Base-by-base conservation (phyloP, 2,797 vertebrate species). In the Lepus oiostolus region DNA sequence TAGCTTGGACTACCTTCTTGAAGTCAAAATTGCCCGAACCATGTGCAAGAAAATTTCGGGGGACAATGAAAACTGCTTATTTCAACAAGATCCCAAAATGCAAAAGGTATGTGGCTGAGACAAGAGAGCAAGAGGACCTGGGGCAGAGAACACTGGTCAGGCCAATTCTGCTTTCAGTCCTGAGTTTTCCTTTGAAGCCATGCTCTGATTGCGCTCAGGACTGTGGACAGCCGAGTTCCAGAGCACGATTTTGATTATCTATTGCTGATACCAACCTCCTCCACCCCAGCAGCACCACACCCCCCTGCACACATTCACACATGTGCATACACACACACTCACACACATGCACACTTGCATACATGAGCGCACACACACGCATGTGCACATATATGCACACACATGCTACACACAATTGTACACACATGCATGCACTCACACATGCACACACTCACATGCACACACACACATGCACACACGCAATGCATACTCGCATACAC, bases 1-100 rank as follows among this genome's bases (percentile, higher is more conserved):
- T 17, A 95, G 97, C 72, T 86, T 97, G 89, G 95, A 97, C 54
- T 97, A 97, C 93, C 94, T 96, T 50, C 63, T 97, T 67, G 72
- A 97, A 88, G 93, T 93, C 68, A 71, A 95, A 89, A 95, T 97
- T 95, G 95, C 80, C 12, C 72, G 96, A 85, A 97, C 96, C 28
- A 93, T 94, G 86, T 97, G 97, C 95, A 96, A 94, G 93, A 97
- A 97, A 93, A 54, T 5, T 91, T 47, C 67, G 32, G 96, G 85
- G 74, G 88, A 65, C 30, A 79, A 67, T 65, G 93, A 89, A 79
- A 76, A 96, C 72, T 97, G 96, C 38, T 86, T 86, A 74, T 60
- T 95, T 82, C 96, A 97, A 85, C 12, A 89, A 16, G 79, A 95
- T 81, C 96, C 94, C 1, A 3, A 85, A 89, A 95, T 94, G 95